phyloP scores from a whole-genome alignment of 1,140 invertebrate species.

The Metopolophium dirhodum region DNA sequence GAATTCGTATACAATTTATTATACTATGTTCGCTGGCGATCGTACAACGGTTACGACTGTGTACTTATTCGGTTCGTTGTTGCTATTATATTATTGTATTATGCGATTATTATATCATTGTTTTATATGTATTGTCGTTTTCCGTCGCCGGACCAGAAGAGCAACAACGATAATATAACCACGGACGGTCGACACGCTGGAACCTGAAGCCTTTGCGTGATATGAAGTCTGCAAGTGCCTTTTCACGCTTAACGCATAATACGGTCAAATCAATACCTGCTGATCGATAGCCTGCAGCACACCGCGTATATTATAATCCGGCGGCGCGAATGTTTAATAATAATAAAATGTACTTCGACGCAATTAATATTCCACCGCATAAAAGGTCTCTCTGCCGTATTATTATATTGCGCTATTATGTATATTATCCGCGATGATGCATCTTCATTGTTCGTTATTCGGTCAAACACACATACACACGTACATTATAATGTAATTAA shows the following conservation, averaged over 20 bases:
- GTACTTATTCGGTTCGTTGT: not conserved
- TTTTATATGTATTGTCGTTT: not conserved
- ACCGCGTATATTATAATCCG: not conserved
- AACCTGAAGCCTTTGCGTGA: not conserved
- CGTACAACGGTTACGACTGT: not conserved
- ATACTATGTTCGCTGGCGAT: not conserved
- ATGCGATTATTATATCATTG: not conserved
- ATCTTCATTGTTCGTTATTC: slow-evolving; percentile 22
- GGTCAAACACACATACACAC: not conserved
- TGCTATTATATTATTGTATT: not conserved
- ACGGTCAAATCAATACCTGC: not conserved
- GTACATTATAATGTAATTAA: slow-evolving; percentile 1
- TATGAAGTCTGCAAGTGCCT: not conserved
- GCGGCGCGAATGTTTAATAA: not conserved
- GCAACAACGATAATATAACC: no score
- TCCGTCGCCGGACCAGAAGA: not conserved
- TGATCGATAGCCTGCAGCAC: not conserved
- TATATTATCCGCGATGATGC: not conserved
- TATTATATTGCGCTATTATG: not conserved
- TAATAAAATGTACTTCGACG: not conserved
- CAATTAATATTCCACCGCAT: not conserved
- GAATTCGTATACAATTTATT: not conserved
- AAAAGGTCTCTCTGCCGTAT: not conserved
- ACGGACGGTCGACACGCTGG: not conserved
- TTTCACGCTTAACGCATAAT: not conserved